These are phyloP conservation scores for Piezodorus guildinii DNA, from an alignment of 1,140 invertebrate species.

Conservation along the genomic window DNA sequence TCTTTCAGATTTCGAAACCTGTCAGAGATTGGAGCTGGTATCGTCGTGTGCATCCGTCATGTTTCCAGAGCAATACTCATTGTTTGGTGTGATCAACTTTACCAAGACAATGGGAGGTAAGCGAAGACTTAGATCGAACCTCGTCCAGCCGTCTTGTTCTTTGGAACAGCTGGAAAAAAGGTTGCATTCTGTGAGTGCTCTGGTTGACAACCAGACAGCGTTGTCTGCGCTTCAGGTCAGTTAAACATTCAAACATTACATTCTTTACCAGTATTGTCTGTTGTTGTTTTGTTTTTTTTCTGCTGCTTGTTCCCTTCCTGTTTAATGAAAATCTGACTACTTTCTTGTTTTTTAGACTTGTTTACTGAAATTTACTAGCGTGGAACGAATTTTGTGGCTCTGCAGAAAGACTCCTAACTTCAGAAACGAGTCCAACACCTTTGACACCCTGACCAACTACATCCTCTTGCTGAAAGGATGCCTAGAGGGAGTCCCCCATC, in stretches of 20 bases:
- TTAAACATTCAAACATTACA: too few relatives aligned
- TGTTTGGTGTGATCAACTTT: slow-evolving; percentile 64
- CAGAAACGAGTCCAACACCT: slow-evolving; percentile 44
- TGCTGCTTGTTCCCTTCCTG: neutral
- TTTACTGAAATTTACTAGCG: slow-evolving; percentile 44
- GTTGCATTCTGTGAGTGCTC: slow-evolving; percentile 59
- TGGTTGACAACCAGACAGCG: slow-evolving; percentile 50
- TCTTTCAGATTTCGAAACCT: slow-evolving; percentile 49
- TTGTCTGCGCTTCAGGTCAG: slow-evolving; percentile 40
- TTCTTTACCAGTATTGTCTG: too few relatives aligned
- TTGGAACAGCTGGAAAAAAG: slow-evolving; percentile 50
- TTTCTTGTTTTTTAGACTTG: slow-evolving; percentile 35
- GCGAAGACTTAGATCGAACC: slow-evolving; percentile 59
- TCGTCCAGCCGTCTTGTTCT: slow-evolving; percentile 69
- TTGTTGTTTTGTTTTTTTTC: neutral
- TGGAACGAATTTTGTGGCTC: slow-evolving; percentile 48
- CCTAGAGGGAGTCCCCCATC: slow-evolving; percentile 53
- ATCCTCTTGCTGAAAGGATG: slow-evolving; percentile 65
- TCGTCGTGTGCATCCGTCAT: slow-evolving; percentile 38
- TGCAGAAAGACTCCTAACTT: slow-evolving; percentile 44
- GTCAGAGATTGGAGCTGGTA: slow-evolving; percentile 62
- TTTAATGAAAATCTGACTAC: neutral
- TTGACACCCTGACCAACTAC: slow-evolving; percentile 68
- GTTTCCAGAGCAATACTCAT: slow-evolving; percentile 38
- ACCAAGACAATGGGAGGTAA: slow-evolving; percentile 68